Evolutionary conservation across 2,797 vertebrate species (phyloP).

Genomic region (Takifugu ocellatus): DNA sequence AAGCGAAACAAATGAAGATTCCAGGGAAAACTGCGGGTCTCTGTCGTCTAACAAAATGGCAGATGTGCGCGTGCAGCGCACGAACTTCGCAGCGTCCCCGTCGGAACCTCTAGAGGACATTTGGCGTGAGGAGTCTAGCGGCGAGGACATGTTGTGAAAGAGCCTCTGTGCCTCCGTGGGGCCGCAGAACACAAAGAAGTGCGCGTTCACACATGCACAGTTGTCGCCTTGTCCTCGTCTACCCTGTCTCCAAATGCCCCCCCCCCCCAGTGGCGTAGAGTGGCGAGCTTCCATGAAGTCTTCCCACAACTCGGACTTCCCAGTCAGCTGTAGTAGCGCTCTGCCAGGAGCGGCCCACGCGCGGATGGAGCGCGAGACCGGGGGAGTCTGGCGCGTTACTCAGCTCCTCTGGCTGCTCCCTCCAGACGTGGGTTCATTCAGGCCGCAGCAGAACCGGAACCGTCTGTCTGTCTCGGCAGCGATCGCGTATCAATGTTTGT

Average conservation of each 20-base stretch:
- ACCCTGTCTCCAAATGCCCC: constrained; percentile 23
- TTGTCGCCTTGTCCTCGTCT: constrained; percentile 32
- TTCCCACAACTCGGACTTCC: constrained; percentile 16
- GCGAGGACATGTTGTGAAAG: constrained; percentile 27
- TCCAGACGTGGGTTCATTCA: constrained; percentile 20
- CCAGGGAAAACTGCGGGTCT: constrained; percentile 18
- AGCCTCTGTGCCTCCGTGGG: constrained; percentile 28
- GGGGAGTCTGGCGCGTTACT: constrained; percentile 64
- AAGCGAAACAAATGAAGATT: neutral
- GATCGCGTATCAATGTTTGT: constrained; percentile 7
- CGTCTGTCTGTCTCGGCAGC: neutral
- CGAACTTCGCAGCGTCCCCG: constrained; percentile 30
- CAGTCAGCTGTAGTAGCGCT: constrained; percentile 44
- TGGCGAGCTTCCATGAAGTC: no score
- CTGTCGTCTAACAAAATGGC: constrained; percentile 67
- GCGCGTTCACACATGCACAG: constrained; percentile 33
- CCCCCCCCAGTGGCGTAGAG: neutral
- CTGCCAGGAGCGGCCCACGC: constrained; percentile 42
- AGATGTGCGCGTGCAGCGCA: constrained; percentile 44
- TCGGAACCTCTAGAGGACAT: neutral
- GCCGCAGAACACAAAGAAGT: constrained; percentile 46
- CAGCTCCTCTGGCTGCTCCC: constrained; percentile 26
- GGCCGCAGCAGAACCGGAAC: neutral
- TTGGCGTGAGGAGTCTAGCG: no score
- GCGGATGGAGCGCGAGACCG: constrained; percentile 71